These are phyloP conservation scores for Oscheius myriophilus DNA, from an alignment of 2,888 invertebrate genomes.

Conservation along the genomic window DNA sequence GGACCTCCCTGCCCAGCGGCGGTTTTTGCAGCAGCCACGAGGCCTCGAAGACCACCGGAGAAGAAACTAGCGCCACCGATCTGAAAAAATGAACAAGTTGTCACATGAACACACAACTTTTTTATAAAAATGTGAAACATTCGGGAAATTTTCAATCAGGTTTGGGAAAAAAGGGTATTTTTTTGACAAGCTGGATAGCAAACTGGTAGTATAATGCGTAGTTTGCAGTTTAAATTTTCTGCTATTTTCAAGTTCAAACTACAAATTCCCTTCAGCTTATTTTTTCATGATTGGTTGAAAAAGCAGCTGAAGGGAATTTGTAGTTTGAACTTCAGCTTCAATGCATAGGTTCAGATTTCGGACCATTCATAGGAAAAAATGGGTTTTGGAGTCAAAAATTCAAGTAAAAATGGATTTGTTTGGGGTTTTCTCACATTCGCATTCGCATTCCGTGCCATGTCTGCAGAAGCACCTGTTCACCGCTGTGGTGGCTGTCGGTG, in stretches of 20 bases:
- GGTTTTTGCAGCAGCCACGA: constrained; percentile 67
- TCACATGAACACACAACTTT: too few relatives aligned
- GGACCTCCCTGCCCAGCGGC: constrained; percentile 40
- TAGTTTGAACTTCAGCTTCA: too few relatives aligned
- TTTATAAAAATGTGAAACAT: too few relatives aligned
- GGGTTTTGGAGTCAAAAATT: too few relatives aligned
- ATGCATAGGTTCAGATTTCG: too few relatives aligned
- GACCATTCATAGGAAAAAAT: neutral
- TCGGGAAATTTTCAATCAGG: too few relatives aligned
- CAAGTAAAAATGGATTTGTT: neutral
- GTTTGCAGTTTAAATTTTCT: neutral
- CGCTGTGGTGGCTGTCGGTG: constrained; percentile 28
- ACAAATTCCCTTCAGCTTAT: constrained; percentile 5
- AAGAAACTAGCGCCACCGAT: constrained; percentile 60
- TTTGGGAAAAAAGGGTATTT: too few relatives aligned
- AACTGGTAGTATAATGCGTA: too few relatives aligned
- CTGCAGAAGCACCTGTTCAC: constrained; percentile 45
- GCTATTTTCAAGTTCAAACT: neutral
- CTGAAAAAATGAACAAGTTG: constrained; percentile 13
- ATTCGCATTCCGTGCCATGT: neutral
- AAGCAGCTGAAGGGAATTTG: too few relatives aligned
- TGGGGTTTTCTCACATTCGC: too few relatives aligned
- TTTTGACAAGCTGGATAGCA: too few relatives aligned
- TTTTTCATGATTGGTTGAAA: constrained; percentile 29
- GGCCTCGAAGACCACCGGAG: constrained; percentile 66